Evolutionary conservation across 37 sponge, comb jelly and placozoan species (phyloP).

Genomic region (Lycopodina hypogea): DNA sequence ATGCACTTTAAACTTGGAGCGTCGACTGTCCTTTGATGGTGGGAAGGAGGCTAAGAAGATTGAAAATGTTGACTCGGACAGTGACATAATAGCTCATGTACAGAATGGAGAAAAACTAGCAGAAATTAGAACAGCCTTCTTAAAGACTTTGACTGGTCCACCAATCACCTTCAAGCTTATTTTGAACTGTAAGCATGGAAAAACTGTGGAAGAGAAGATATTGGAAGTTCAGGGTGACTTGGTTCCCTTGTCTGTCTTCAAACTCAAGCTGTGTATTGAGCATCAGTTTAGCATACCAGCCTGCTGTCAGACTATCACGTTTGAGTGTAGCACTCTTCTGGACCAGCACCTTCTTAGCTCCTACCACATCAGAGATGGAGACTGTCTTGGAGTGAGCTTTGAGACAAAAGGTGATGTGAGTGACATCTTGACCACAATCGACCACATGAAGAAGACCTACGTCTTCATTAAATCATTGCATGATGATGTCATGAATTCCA

Average conservation of each 20-base stretch:
- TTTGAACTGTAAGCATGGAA: too few relatives aligned
- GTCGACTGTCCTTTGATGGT: too few relatives aligned
- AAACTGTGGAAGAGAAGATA: not conserved
- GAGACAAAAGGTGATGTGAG: not conserved
- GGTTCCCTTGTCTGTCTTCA: not conserved
- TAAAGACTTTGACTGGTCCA: too few relatives aligned
- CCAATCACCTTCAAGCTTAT: not conserved
- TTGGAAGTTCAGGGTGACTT: not conserved
- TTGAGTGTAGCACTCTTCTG: not conserved
- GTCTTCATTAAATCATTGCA: not conserved
- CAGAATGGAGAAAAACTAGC: too few relatives aligned
- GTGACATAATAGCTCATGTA: too few relatives aligned
- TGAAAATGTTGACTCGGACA: too few relatives aligned
- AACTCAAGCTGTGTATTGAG: not conserved
- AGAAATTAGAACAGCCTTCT: too few relatives aligned
- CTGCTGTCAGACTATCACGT: not conserved
- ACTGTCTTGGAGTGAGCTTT: not conserved
- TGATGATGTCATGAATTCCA: not conserved
- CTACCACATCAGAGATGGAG: constrained; percentile 12
- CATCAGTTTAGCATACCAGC: not conserved
- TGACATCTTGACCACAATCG: not conserved
- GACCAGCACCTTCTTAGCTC: not conserved
- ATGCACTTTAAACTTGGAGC: too few relatives aligned
- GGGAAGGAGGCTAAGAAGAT: too few relatives aligned
- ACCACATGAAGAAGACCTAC: not conserved